phyloP scores from a whole-genome alignment of 1,140 invertebrate genomes.

The Centruroides vittatus region DNA sequence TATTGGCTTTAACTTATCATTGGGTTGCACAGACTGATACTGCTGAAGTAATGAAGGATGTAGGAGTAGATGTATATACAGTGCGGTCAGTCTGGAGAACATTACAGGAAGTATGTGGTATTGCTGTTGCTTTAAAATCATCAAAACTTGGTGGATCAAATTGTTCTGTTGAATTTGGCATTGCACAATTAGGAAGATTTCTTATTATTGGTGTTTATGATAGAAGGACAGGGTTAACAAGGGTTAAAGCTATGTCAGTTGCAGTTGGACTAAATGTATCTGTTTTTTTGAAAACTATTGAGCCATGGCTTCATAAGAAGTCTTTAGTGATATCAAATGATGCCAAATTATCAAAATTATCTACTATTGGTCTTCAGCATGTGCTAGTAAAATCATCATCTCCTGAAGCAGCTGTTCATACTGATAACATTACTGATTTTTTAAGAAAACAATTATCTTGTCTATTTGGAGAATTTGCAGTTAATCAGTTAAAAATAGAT shows the following conservation, averaged over 20 bases:
- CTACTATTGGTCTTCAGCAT: not conserved
- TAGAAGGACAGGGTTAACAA: not conserved
- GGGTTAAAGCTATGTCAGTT: not conserved
- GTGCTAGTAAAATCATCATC: not conserved
- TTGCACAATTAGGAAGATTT: not conserved
- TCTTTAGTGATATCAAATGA: not conserved
- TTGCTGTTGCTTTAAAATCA: not conserved
- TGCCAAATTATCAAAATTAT: not conserved
- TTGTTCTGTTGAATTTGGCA: not conserved
- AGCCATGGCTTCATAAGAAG: not conserved
- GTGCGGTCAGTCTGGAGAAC: not conserved
- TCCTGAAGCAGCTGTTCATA: not conserved
- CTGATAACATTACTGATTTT: not conserved
- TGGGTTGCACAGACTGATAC: not conserved
- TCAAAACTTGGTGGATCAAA: not conserved
- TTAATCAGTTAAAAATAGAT: not conserved
- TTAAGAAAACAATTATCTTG: not conserved
- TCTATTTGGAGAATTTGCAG: not conserved
- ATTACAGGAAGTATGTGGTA: slow-evolving; percentile 1
- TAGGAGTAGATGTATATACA: not conserved
- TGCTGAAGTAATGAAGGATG: not conserved
- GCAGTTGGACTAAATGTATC: not conserved
- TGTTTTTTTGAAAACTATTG: not conserved
- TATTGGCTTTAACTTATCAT: not conserved
- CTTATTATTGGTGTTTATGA: slow-evolving; percentile 1